These are phyloP conservation scores for Ctenodactylus gundi DNA, from an alignment of 2,113 vertebrate species.

Conservation along the genomic window DNA sequence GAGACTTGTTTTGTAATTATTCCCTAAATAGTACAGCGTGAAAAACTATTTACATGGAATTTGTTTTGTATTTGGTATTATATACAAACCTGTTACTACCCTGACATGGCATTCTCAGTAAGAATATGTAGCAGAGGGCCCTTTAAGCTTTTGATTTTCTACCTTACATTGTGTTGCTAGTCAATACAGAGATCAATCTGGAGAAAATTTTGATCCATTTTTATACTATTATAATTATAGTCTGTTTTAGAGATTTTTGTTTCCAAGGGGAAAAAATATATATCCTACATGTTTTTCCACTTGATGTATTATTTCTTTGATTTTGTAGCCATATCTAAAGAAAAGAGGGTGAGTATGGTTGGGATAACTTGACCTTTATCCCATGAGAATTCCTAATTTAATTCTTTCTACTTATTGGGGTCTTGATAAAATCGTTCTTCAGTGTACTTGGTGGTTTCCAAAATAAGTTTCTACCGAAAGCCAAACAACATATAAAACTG, in stretches of 20 bases:
- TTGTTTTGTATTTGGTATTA: not conserved
- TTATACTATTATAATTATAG: not conserved
- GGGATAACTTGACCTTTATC: not conserved
- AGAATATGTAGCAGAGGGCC: not conserved
- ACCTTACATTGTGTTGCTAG: not conserved
- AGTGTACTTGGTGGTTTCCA: not conserved
- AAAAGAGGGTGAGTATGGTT: not conserved
- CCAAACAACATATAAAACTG: not conserved
- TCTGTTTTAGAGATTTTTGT: not conserved
- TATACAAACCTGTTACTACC: not conserved
- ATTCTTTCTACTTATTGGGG: not conserved
- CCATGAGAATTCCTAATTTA: conserved; percentile 27
- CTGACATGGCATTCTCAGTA: not conserved
- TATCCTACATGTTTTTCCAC: not conserved
- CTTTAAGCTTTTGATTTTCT: not conserved
- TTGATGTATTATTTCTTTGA: not conserved
- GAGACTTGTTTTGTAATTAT: not conserved
- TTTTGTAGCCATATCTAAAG: not conserved
- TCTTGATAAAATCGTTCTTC: not conserved
- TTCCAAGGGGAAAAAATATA: not conserved
- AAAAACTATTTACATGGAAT: not conserved
- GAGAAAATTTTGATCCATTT: not conserved
- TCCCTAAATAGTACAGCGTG: not conserved
- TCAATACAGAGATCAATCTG: not conserved
- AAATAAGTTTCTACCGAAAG: not conserved